phyloP scores from a whole-genome alignment of 2,888 invertebrate species.

The Orthosia gracilis region DNA sequence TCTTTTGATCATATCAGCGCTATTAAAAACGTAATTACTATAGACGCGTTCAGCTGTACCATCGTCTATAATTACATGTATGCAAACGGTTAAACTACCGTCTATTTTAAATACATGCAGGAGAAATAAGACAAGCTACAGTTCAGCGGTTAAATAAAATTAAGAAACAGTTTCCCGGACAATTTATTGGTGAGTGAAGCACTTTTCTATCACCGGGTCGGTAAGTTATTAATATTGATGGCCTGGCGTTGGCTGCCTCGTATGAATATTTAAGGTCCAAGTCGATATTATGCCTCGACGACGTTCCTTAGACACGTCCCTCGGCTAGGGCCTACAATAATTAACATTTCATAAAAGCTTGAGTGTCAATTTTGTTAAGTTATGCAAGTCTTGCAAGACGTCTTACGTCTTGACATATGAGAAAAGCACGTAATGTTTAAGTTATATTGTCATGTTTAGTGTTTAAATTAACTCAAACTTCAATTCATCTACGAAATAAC shows the following conservation, averaged over 20 bases:
- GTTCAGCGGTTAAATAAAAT: constrained; percentile 57
- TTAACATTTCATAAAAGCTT: constrained; percentile 63
- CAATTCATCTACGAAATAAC: not conserved
- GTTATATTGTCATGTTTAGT: constrained; percentile 15
- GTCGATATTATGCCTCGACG: constrained; percentile 74
- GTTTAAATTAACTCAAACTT: too few species aligned
- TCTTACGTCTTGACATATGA: constrained; percentile 31
- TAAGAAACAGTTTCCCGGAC: constrained; percentile 69
- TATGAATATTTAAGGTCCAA: constrained; percentile 83
- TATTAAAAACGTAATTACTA: constrained; percentile 59
- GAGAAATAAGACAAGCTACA: constrained; percentile 29
- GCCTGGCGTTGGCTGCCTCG: constrained; percentile 74
- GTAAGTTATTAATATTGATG: constrained; percentile 85
- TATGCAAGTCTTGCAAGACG: constrained; percentile 51
- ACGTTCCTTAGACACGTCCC: constrained; percentile 73
- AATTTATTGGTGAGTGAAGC: constrained; percentile 74
- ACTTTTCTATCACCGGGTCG: constrained; percentile 78
- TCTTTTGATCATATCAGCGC: constrained; percentile 61
- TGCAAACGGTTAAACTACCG: constrained; percentile 26
- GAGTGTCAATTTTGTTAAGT: constrained; percentile 49
- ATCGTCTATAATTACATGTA: constrained; percentile 51
- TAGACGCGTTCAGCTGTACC: constrained; percentile 45
- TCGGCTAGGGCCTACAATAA: constrained; percentile 63
- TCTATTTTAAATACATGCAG: constrained; percentile 29
- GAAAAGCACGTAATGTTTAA: constrained; percentile 28